These are phyloP conservation scores for Tachina lurida DNA, from an alignment of 2,888 invertebrate species.

Conservation along the genomic window DNA sequence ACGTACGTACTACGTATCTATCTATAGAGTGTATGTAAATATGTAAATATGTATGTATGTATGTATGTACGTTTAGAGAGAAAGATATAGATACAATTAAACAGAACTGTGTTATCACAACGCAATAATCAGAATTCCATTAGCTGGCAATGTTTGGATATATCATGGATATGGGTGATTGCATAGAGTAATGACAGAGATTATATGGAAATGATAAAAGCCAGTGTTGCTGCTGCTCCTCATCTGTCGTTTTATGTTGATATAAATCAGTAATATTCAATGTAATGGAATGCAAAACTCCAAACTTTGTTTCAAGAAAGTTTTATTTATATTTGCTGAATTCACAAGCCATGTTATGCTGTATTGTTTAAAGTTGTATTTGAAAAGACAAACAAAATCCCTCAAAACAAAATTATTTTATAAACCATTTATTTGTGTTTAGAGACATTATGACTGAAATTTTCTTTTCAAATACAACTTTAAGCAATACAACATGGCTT, in stretches of 20 bases:
- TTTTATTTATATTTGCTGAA: too few relatives aligned
- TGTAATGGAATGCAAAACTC: too few relatives aligned
- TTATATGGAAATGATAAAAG: slow-evolving; percentile 32
- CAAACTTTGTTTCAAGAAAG: too few relatives aligned
- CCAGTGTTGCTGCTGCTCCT: not conserved
- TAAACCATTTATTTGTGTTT: too few relatives aligned
- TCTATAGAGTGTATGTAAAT: not conserved
- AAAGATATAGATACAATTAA: slow-evolving; percentile 82
- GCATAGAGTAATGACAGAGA: slow-evolving; percentile 46
- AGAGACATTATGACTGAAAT: too few relatives aligned
- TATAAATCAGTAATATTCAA: too few relatives aligned
- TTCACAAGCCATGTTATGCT: too few relatives aligned
- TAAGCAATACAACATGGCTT: too few relatives aligned
- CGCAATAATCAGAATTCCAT: slow-evolving; percentile 82
- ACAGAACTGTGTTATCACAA: slow-evolving; percentile 81
- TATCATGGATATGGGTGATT: slow-evolving; percentile 73
- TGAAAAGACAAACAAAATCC: too few relatives aligned
- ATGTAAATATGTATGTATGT: slow-evolving; percentile 11
- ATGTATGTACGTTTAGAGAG: slow-evolving; percentile 65
- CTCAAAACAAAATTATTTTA: too few relatives aligned
- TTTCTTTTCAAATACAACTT: too few relatives aligned
- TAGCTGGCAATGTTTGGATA: slow-evolving; percentile 77
- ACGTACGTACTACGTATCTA: not conserved
- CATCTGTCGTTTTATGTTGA: not conserved
- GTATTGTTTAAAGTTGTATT: too few relatives aligned